These are phyloP conservation scores for Agriopis marginaria DNA, from an alignment of 2,888 invertebrate genomes.

Conservation along the genomic window DNA sequence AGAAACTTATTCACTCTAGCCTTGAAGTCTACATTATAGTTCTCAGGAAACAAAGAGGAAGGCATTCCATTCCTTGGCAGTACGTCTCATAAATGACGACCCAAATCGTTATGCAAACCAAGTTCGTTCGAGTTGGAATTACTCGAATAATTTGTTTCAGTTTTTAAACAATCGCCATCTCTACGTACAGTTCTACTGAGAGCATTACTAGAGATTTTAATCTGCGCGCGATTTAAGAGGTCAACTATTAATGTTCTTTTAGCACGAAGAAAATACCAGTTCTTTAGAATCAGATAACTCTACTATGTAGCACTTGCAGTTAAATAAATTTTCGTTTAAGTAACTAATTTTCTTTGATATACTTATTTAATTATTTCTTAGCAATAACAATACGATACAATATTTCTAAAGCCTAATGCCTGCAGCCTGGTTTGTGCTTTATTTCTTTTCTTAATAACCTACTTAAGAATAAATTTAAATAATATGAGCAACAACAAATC, in stretches of 20 bases:
- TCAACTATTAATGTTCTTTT: constrained; percentile 32
- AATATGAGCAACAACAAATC: constrained; percentile 4
- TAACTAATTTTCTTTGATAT: background rate
- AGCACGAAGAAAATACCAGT: constrained; percentile 24
- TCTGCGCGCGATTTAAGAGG: constrained; percentile 32
- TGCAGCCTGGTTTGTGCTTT: no score
- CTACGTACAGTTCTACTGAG: constrained; percentile 5
- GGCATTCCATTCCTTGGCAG: no score
- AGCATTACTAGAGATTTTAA: constrained; percentile 29
- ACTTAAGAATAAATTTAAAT: constrained; percentile 2
- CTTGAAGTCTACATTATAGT: no score
- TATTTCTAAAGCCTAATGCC: no score
- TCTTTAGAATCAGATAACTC: constrained; percentile 18
- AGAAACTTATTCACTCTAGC: no score
- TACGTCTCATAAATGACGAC: no score
- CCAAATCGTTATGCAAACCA: background rate
- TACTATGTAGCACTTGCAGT: constrained; percentile 6
- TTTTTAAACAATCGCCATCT: background rate
- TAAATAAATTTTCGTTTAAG: constrained; percentile 9
- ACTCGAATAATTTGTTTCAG: background rate
- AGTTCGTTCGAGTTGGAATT: background rate
- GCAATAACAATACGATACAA: no score
- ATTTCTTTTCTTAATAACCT: background rate
- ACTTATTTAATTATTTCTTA: no score
- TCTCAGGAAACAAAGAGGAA: no score